A percentile compares a stretch with the other conserved stretches of the same genome.
Evolutionary conservation across 2,113 vertebrate species (phyloP).

Genomic region (Anthoscopus minutus): DNA sequence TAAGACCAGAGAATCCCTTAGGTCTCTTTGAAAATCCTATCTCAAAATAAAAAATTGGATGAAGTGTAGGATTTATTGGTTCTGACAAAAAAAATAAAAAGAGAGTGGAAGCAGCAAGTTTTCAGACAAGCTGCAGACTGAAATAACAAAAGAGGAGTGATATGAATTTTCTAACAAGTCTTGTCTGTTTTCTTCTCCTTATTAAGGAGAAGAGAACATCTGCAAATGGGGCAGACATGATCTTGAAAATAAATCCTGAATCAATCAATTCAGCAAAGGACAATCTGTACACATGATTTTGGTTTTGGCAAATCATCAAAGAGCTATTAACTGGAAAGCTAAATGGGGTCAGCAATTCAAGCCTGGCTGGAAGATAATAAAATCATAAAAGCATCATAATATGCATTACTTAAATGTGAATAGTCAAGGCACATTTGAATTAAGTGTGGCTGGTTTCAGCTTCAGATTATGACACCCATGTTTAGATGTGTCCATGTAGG

Average conservation of each 20-base stretch:
- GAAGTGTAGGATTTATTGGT: conserved; percentile 21
- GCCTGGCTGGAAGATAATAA: background rate
- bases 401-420: conserved; percentile 18
- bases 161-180: background rate
- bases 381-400: conserved; percentile 10
- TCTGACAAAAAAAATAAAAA: background rate
- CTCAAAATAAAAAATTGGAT: conserved; percentile 40
- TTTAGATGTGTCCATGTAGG: background rate
- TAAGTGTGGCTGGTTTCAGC: background rate
- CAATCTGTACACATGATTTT: background rate
- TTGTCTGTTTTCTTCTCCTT: background rate
- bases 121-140: conserved; percentile 6
- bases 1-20: conserved; percentile 21
- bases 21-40: conserved; percentile 2
- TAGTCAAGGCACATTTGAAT: background rate
- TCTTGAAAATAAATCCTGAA: conserved; percentile 33
- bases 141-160: background rate
- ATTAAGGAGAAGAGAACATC: conserved; percentile 22
- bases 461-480: background rate
- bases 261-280: background rate
- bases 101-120: background rate
- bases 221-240: background rate
- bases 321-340: conserved; percentile 7
- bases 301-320: conserved; percentile 25
- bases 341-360: conserved; percentile 1